phyloP scores from a whole-genome alignment of 2,888 invertebrate genomes.

The Caenorhabditis sp. region DNA sequence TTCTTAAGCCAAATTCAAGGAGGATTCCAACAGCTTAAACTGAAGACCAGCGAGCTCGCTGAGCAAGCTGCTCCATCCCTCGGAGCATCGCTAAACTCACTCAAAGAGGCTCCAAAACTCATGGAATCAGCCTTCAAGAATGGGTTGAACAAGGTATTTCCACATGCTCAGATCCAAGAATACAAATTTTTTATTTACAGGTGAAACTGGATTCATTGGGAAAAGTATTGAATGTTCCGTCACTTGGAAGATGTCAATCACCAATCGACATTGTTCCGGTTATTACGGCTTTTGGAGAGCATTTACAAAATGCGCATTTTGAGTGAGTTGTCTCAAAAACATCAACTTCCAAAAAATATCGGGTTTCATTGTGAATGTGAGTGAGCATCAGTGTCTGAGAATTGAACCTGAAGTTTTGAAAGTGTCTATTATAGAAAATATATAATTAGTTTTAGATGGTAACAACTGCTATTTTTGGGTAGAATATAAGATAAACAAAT shows the following conservation, averaged over 20 bases:
- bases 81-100: slow-evolving; percentile 40
- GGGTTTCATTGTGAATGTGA: not conserved
- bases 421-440: no score
- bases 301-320: slow-evolving; percentile 63
- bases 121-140: slow-evolving; percentile 54
- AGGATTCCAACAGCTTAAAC: slow-evolving; percentile 52
- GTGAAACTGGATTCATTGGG: slow-evolving; percentile 66
- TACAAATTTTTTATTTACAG: no score
- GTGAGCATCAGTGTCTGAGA: no score
- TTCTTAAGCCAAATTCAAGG: slow-evolving; percentile 66
- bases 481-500: no score
- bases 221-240: slow-evolving; percentile 57
- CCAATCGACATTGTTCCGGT: slow-evolving; percentile 69
- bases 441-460: no score
- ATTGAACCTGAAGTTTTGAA: no score
- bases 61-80: slow-evolving; percentile 44
- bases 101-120: slow-evolving; percentile 57
- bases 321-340: slow-evolving; percentile 48
- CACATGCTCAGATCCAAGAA: no score
- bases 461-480: no score
- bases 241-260: slow-evolving; percentile 64
- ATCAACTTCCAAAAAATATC: not conserved
- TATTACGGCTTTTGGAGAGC: slow-evolving; percentile 67
- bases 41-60: slow-evolving; percentile 46
- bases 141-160: slow-evolving; percentile 55